A percentile compares a stretch with the other conserved stretches of the same genome.
phyloP scores from a whole-genome alignment of 2,113 vertebrate genomes.

The Acanthisitta chloris region DNA sequence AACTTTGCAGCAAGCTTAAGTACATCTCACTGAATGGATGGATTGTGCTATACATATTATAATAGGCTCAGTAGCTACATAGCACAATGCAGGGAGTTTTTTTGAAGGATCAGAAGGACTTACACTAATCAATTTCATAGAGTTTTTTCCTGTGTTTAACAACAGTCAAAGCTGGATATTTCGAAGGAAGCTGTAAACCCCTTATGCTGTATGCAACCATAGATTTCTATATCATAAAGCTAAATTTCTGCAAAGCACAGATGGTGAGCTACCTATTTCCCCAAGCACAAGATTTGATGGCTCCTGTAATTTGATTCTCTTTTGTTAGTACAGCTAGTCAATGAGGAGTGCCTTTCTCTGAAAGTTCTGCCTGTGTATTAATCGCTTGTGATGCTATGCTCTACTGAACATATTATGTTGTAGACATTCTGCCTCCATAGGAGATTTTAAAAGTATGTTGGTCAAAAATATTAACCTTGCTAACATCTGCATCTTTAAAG shows the following conservation, averaged over 20 bases:
- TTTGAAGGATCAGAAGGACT: neutral
- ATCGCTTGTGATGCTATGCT: neutral
- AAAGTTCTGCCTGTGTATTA: constrained; percentile 14
- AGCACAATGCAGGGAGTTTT: neutral
- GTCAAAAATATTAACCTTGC: neutral
- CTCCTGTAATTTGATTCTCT: neutral
- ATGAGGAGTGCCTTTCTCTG: neutral
- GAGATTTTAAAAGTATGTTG: neutral
- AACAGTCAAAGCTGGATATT: neutral
- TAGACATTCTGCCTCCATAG: neutral
- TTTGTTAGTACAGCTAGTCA: neutral
- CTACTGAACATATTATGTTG: neutral
- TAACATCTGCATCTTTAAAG: neutral
- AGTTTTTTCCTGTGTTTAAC: neutral
- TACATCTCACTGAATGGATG: neutral
- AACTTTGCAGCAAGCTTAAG: neutral
- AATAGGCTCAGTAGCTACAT: neutral
- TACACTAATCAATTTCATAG: neutral
- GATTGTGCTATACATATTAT: neutral
- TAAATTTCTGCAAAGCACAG: neutral
- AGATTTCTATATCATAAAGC: neutral
- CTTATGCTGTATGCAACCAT: neutral
- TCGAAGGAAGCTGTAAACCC: neutral
- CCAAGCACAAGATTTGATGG: neutral
- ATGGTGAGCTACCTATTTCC: neutral